phyloP scores from a whole-genome alignment of 1,140 invertebrate species.

The Bombus sylvicola region DNA sequence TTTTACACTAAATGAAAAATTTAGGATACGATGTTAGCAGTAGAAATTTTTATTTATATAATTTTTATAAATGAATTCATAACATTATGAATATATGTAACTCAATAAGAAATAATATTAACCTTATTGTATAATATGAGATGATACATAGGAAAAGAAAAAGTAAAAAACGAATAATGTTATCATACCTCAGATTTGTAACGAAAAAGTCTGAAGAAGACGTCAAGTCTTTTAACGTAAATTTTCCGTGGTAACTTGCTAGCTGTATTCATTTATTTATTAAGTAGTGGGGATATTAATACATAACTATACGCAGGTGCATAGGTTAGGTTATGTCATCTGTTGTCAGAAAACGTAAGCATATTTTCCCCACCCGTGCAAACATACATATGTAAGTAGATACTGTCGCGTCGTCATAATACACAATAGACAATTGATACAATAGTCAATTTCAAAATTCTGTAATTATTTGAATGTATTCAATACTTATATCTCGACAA shows the following conservation, averaged over 20 bases:
- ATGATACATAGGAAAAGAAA: neutral
- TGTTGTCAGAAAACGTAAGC: slow-evolving; percentile 39
- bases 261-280: slow-evolving; percentile 73
- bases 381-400: neutral
- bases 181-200: slow-evolving; percentile 70
- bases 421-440: slow-evolving; percentile 5
- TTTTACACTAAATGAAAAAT: slow-evolving; percentile 5
- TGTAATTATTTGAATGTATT: neutral
- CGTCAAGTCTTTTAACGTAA: slow-evolving; percentile 67
- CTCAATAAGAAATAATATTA: slow-evolving; percentile 4
- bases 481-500: neutral
- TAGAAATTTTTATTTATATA: neutral
- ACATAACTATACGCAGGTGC: slow-evolving; percentile 27
- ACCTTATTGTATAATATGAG: slow-evolving; percentile 1
- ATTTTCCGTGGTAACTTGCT: slow-evolving; percentile 71
- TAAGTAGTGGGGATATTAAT: slow-evolving; percentile 48
- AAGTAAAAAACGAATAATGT: slow-evolving; percentile 6
- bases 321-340: slow-evolving; percentile 54
- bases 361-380: neutral
- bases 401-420: no score
- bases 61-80: neutral
- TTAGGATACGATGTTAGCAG: neutral
- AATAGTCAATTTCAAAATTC: slow-evolving; percentile 12
- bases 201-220: slow-evolving; percentile 60
- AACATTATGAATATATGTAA: neutral